Evolutionary conservation across 2,888 invertebrate genomes (phyloP), one percentile per base, ranked within the genome.

Genomic region (Dorcus hopei): DNA sequence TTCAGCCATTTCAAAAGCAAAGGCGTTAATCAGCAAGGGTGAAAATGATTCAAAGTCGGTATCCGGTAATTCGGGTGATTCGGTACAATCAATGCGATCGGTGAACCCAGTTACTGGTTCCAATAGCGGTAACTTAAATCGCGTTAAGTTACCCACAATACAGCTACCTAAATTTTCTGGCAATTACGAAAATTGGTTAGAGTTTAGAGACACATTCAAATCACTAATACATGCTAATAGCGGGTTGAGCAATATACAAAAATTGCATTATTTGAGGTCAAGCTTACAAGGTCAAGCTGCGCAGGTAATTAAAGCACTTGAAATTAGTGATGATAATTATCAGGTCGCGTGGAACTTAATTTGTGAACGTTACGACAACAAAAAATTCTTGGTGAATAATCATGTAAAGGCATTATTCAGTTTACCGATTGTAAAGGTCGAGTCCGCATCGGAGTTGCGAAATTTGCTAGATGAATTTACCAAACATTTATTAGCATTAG

Each of bases 321-420:
- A 52, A 42, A 38, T 23, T 9, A 59, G 45, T n/a, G 43, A 53
- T 19, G 50, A 9, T 23, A 58, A 58, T 51, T 61, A 58, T 47
- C 33, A 38, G 16, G 23, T 61, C 38, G 54, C 61, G 3, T 61
- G 61, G 61, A 39, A 53, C 38, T 40, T 54, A 7, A 9, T 61
- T 16, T 40, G 47, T 7, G 51, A 61, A 49, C 14, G 58, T 14
- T 61, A 54, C 39, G 54, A 61, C 42, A 58, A 61, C 11, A 49
- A 49, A 52, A 43, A 42, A 5, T 11, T 58, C 14, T 38, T 58
- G 38, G 47, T 61, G 8, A 49, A 61, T 14, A 58, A 58, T 38
- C 61, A 61, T 14, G 19, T 61, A 51, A 49, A 54, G 14, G 54
- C 45, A 9, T n/a, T 61, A 8, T 58, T 58, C 39, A 54, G 50